Conservation (phyloP, 2,113 vertebrate genomes). For the Syngnathus typhle region DNA sequence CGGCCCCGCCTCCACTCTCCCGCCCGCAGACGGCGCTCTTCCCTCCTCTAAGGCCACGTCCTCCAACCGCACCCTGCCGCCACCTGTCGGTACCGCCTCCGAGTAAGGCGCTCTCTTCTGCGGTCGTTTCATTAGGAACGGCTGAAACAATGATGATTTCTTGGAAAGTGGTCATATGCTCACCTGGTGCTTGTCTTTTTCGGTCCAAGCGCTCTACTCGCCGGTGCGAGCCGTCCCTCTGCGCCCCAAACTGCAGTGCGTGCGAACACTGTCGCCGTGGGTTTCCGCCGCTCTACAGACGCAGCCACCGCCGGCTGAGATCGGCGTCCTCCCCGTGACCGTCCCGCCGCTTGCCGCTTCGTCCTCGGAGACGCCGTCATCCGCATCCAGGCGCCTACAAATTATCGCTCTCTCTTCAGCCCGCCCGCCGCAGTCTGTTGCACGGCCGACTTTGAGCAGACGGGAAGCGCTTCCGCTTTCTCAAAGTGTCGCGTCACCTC, state of each 20-base stretch:
- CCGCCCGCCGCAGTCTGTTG: constrained; percentile 42
- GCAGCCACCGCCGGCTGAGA: constrained; percentile 42
- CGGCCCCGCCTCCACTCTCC: constrained; percentile 45
- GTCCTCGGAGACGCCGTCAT: constrained; percentile 51
- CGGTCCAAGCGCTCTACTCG: constrained; percentile 64
- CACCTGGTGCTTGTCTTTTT: background rate
- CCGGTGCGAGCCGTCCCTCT: constrained; percentile 68
- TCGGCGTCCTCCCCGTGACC: constrained; percentile 24
- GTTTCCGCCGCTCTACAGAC: constrained; percentile 27
- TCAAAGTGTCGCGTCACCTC: constrained; percentile 36
- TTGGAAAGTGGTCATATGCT: background rate
- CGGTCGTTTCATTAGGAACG: no score
- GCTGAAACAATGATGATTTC: no score
- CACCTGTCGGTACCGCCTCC: constrained; percentile 70
- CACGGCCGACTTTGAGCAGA: constrained; percentile 28
- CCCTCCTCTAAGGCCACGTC: constrained; percentile 62
- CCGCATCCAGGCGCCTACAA: constrained; percentile 68
- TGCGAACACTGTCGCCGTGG: constrained; percentile 23
- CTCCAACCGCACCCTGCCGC: constrained; percentile 40
- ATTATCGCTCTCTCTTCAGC: constrained; percentile 71
- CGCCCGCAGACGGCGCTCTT: constrained; percentile 56
- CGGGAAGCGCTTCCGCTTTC: constrained; percentile 37
- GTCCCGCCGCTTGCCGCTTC: constrained; percentile 27
- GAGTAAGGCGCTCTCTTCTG: constrained; percentile 46
- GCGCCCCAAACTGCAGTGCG: constrained; percentile 55